Conservation (phyloP, 2,888 invertebrate species). For the Mythimna impura region DNA sequence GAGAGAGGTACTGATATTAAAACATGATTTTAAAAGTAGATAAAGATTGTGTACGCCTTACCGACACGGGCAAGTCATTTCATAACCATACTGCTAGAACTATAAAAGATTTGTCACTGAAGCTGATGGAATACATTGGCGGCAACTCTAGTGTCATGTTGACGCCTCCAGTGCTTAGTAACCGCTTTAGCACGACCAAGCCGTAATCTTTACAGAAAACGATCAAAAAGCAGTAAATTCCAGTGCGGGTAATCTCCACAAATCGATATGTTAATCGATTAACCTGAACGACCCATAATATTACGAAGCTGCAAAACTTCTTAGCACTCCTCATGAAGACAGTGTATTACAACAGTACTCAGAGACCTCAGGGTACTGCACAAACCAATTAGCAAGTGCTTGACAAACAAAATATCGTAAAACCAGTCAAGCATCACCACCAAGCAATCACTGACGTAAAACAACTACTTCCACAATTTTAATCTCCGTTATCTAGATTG, state of each 20-base stretch:
- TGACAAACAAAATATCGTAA: slow-evolving; percentile 57
- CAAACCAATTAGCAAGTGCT: slow-evolving; percentile 50
- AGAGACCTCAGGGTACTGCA: slow-evolving; percentile 30
- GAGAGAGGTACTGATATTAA: no score
- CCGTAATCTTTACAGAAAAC: slow-evolving; percentile 3
- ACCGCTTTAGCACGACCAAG: neutral
- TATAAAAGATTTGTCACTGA: neutral
- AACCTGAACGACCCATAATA: slow-evolving; percentile 1
- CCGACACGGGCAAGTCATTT: no score
- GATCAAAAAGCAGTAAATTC: slow-evolving; percentile 12
- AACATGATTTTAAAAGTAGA: no score
- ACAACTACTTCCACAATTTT: slow-evolving; percentile 38
- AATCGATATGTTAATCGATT: slow-evolving; percentile 7
- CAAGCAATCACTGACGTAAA: slow-evolving; percentile 44
- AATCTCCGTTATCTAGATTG: slow-evolving; percentile 57
- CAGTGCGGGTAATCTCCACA: neutral
- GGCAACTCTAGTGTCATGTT: neutral
- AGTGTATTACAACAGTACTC: neutral
- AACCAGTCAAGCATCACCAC: slow-evolving; percentile 40
- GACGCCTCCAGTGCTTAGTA: neutral
- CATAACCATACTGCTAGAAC: neutral
- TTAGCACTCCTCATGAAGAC: slow-evolving; percentile 25
- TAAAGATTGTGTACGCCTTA: no score
- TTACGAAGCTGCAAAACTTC: slow-evolving; percentile 23
- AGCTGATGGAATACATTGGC: neutral